These are phyloP conservation scores for Metacarcinus magister DNA, from an alignment of 2,888 invertebrate genomes.

Conservation along the genomic window DNA sequence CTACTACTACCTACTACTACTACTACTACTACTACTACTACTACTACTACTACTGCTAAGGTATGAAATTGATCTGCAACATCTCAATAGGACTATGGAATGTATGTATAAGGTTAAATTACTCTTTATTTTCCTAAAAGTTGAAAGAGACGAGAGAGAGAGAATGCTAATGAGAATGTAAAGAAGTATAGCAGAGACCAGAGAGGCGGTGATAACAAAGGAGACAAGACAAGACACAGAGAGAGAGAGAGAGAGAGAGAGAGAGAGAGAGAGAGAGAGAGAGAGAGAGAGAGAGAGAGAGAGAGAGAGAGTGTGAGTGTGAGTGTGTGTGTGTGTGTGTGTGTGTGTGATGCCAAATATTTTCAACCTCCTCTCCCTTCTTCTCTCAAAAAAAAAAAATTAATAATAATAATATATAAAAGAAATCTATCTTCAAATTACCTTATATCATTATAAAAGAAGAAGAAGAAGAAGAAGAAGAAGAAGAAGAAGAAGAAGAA, in stretches of 20 bases:
- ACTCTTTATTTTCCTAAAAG: too few relatives aligned
- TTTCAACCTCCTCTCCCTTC: too few relatives aligned
- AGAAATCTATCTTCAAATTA: too few relatives aligned
- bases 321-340: too few relatives aligned
- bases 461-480: too few relatives aligned
- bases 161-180: not conserved
- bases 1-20: too few relatives aligned
- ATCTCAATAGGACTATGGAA: not conserved
- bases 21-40: not conserved
- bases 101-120: not conserved
- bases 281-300: constrained; percentile 20
- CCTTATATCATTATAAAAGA: too few relatives aligned
- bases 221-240: not conserved
- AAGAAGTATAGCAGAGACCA: not conserved
- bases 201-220: not conserved
- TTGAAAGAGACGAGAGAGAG: not conserved
- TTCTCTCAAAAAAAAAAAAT: too few relatives aligned
- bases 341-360: too few relatives aligned
- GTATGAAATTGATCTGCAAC: not conserved
- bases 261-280: not conserved
- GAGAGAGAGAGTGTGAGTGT: not conserved
- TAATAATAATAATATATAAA: too few relatives aligned
- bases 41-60: not conserved
- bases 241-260: not conserved
- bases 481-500: too few relatives aligned